phyloP scores from a whole-genome alignment of 2,797 vertebrate genomes.

The Manis crassicaudata region DNA sequence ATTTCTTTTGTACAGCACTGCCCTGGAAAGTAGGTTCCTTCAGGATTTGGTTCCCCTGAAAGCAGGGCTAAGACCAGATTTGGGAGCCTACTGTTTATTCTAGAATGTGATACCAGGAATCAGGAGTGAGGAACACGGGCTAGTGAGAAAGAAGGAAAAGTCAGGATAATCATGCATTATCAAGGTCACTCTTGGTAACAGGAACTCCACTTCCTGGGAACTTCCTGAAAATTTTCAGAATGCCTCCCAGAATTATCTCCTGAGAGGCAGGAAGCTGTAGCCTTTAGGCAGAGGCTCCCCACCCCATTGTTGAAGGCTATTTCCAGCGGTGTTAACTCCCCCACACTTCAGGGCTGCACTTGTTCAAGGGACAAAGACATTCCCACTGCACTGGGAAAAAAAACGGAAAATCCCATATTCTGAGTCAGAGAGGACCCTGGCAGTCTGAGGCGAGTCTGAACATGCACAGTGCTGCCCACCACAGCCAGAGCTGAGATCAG shows the following conservation, averaged over 20 bases:
- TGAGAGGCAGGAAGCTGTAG: neutral
- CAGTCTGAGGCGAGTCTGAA: neutral
- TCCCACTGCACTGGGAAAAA: rapidly evolving
- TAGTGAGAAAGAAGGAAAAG: neutral
- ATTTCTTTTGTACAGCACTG: neutral
- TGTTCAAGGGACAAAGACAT: neutral
- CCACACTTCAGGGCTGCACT: neutral
- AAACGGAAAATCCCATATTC: neutral
- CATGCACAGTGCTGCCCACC: neutral
- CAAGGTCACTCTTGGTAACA: neutral
- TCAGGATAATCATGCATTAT: neutral
- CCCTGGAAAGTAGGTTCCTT: neutral
- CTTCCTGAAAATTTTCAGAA: neutral
- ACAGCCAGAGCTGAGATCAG: neutral
- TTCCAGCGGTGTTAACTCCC: neutral
- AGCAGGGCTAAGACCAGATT: neutral
- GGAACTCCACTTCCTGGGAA: too few species aligned
- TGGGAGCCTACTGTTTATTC: neutral
- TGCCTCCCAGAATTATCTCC: neutral
- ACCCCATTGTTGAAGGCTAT: neutral
- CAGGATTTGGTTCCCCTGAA: neutral
- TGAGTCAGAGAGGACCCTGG: neutral
- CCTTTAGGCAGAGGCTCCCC: neutral
- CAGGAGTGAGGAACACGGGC: neutral
- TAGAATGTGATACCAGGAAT: neutral